Evolutionary conservation across 2,113 vertebrate genomes (phyloP), one percentile per base, ranked within the genome.

Genomic region (Tauraco erythrolophus): DNA sequence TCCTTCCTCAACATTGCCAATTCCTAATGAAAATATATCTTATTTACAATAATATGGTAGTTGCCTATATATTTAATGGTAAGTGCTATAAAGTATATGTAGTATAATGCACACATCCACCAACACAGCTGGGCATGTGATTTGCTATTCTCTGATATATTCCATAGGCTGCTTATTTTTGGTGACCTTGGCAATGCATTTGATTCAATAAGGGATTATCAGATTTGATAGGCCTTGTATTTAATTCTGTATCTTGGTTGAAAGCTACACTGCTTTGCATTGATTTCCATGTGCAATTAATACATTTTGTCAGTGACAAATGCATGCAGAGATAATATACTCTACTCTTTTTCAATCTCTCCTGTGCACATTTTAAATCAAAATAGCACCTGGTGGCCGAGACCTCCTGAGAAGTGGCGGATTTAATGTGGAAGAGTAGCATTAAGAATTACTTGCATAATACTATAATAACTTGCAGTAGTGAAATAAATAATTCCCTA

Each of bases 271-370:
- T 82, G 94, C 70, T 91, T 86, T 89, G 94, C 85, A 87, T 94
- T 92, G 95, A 96, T 97, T 97, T 98, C 91, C 76, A 92, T 71
- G 89, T 57, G 88, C 89, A 98, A 97, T 98, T 97, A 98, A 96
- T 95, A 46, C 3, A 1, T 93, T 95, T 93, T 95, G 85, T 89
- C 80, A 80, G 89, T 27, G 27, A 71, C 77, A 71, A 91, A 69
- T 11, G 60, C 56, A 0, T 76, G 91, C 80, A 53, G 84, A 39
- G 86, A 94, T 95, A 95, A 94, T 93, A 41, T 1, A 77, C 72
- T 78, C 30, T 10, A 2, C 61, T 95, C 85, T 30, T 95, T 95
- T 95, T 89, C 58, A 25, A 22, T 92, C 76, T 96, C 72, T 92
- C 54, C 62, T 23, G 74, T 50, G 65, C 57, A 50, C 50, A 14